Evolutionary conservation across 2,797 vertebrate species (phyloP).

Genomic region (Capromys pilorides): DNA sequence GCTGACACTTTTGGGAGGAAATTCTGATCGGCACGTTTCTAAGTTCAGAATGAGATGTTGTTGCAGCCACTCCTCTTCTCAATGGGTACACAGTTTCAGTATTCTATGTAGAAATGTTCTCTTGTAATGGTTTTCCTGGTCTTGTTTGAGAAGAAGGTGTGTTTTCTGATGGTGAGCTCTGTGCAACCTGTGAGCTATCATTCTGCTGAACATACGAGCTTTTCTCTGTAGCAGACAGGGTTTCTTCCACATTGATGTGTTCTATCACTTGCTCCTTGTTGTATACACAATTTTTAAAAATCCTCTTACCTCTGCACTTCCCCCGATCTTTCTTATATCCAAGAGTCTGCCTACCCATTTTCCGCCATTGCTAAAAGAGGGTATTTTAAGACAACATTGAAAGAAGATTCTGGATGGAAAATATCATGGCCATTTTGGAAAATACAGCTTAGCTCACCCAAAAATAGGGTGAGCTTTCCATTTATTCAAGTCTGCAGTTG

Average conservation of each 20-base stretch:
- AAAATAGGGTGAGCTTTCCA: background rate
- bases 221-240: no score
- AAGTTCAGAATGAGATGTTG: constrained; percentile 84
- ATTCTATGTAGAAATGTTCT: constrained; percentile 87
- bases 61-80: constrained; percentile 84
- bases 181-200: constrained; percentile 68
- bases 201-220: constrained; percentile 65
- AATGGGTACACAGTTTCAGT: constrained; percentile 87
- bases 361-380: background rate
- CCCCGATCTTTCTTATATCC: background rate
- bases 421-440: background rate
- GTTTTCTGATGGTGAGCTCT: constrained; percentile 83
- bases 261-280: no score
- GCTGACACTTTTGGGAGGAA: constrained; percentile 82
- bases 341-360: background rate
- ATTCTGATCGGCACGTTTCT: constrained; percentile 84
- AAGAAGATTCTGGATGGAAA: background rate
- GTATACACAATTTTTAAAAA: background rate
- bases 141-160: constrained; percentile 83
- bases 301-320: background rate
- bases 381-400: background rate
- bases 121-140: constrained; percentile 80
- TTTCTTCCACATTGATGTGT: no score
- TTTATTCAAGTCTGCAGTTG: background rate
- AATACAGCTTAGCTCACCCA: background rate